phyloP scores from a whole-genome alignment of 2,888 invertebrate genomes.

The Sphaerophoria rueppellii region DNA sequence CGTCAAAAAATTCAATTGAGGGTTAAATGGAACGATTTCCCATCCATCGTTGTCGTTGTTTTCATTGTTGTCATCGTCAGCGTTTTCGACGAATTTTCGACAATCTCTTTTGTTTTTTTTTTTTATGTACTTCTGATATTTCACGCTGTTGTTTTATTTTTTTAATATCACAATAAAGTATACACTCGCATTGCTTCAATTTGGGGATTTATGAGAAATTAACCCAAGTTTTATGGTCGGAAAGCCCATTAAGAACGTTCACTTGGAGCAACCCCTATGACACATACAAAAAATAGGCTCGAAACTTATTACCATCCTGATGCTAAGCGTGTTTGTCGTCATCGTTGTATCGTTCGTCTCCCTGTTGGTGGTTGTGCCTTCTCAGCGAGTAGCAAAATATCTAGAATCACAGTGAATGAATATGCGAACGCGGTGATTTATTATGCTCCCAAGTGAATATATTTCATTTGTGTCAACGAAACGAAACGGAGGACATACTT shows the following conservation, averaged over 20 bases:
- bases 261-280: conserved; percentile 45
- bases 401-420: conserved; percentile 59
- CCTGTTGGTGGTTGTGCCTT: not conserved
- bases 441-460: conserved; percentile 70
- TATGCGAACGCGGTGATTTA: conserved; percentile 62
- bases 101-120: not conserved
- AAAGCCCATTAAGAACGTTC: conserved; percentile 51
- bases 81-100: not conserved
- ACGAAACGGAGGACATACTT: not conserved
- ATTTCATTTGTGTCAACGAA: conserved; percentile 70
- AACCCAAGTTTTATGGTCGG: conserved; percentile 65
- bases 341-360: not conserved
- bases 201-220: conserved; percentile 71
- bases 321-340: not conserved
- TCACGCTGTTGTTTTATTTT: conserved; percentile 18
- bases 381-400: not conserved
- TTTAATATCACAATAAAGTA: not conserved
- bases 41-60: conserved; percentile 8
- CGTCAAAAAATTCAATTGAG: conserved; percentile 60
- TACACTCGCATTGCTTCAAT: not conserved
- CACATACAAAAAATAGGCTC: conserved; percentile 34
- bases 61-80: conserved; percentile 7
- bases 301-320: conserved; percentile 55
- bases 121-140: conserved; percentile 20
- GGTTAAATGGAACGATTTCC: conserved; percentile 36